Evolutionary conservation across 2,888 invertebrate species (phyloP).

Genomic region (Galeruca laticollis): DNA sequence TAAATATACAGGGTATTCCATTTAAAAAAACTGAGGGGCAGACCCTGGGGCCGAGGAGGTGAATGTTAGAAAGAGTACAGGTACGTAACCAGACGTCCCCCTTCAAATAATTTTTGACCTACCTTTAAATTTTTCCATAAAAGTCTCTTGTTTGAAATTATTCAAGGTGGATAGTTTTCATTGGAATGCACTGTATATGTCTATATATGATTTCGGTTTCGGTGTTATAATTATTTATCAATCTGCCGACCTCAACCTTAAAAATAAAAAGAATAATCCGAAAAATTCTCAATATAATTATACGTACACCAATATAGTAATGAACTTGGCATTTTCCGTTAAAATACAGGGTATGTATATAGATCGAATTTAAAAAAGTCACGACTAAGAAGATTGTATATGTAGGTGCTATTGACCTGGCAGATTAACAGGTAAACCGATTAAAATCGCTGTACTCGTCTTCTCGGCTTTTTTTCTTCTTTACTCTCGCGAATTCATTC

Average conservation of each 20-base stretch:
- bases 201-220: constrained; percentile 3
- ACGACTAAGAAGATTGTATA: constrained; percentile 58
- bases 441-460: constrained; percentile 58
- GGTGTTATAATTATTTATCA: constrained; percentile 6
- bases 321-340: constrained; percentile 39
- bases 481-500: constrained; percentile 26
- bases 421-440: constrained; percentile 66
- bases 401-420: constrained; percentile 63
- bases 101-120: too few relatives aligned
- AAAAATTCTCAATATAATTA: constrained; percentile 30
- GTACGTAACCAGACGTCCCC: too few relatives aligned
- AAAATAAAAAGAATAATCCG: background rate
- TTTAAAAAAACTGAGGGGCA: too few relatives aligned
- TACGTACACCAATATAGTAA: constrained; percentile 27
- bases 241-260: background rate
- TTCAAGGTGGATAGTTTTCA: too few relatives aligned
- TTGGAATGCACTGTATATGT: too few relatives aligned
- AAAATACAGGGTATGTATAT: constrained; percentile 46
- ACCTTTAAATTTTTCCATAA: too few relatives aligned
- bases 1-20: too few relatives aligned
- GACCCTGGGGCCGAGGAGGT: too few relatives aligned
- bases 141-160: too few relatives aligned
- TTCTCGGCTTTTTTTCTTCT: constrained; percentile 23
- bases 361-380: constrained; percentile 56
- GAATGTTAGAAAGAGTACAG: too few relatives aligned